Percentiles rank a stretch among this genome's conserved stretches.
Evolutionary conservation across 2,888 invertebrate genomes (phyloP).

Genomic region (Nomada ferruginata): DNA sequence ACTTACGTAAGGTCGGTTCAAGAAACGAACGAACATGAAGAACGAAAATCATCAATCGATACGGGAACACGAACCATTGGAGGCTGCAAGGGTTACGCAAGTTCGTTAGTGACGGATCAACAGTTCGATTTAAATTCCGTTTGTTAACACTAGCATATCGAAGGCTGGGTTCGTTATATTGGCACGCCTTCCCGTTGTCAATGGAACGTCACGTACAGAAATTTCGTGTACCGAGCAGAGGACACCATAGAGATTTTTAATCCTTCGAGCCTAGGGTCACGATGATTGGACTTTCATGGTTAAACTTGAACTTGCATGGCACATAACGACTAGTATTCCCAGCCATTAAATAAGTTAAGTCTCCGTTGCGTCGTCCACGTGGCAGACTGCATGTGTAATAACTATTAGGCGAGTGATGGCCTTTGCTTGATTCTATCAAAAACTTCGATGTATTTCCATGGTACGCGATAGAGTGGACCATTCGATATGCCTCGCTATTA

Average conservation of each 20-base stretch:
- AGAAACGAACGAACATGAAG: neutral
- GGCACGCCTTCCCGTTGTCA: conserved; percentile 46
- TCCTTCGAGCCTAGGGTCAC: neutral
- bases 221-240: conserved; percentile 10
- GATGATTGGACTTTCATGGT: no score
- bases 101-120: conserved; percentile 64
- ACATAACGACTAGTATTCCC: conserved; percentile 4
- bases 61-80: neutral
- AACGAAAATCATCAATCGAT: conserved; percentile 23
- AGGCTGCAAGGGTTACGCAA: conserved; percentile 39
- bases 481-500: conserved; percentile 5
- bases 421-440: conserved; percentile 44
- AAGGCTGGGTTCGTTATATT: conserved; percentile 33
- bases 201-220: conserved; percentile 40
- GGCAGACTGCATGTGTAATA: conserved; percentile 7
- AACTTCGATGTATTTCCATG: conserved; percentile 31
- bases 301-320: no score
- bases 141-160: conserved; percentile 45
- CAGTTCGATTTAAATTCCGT: conserved; percentile 49
- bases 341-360: conserved; percentile 38
- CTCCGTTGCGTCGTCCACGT: neutral
- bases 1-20: neutral
- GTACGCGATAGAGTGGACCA: neutral
- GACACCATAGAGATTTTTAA: conserved; percentile 31
- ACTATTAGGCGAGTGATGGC: conserved; percentile 11